Evolutionary conservation across 2,113 vertebrate species (phyloP).

Genomic region (Oxygymnocypris stewartii): DNA sequence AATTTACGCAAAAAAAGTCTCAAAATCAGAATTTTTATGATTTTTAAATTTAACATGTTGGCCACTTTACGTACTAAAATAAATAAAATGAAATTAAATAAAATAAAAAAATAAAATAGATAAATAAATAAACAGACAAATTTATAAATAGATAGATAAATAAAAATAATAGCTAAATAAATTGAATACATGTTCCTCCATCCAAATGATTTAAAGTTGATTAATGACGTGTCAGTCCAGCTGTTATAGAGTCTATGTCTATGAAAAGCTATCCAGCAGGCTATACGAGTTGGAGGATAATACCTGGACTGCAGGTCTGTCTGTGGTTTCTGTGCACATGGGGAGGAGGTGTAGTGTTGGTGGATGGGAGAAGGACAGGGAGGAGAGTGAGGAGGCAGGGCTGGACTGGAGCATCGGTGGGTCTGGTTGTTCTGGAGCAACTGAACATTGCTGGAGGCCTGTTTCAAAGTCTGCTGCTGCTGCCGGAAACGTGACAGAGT

Average conservation of each 20-base stretch:
- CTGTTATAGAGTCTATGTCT: not conserved
- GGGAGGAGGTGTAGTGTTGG: conserved; percentile 58
- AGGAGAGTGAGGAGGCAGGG: conserved; percentile 59
- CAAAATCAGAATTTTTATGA: too few relatives aligned
- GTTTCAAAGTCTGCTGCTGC: conserved; percentile 82
- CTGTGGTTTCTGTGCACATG: conserved; percentile 74
- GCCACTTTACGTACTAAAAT: too few relatives aligned
- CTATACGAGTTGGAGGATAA: not conserved
- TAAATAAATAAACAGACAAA: too few relatives aligned
- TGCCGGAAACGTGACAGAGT: conserved; percentile 89
- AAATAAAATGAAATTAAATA: too few relatives aligned
- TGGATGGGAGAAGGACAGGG: conserved; percentile 47
- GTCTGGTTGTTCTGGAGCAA: conserved; percentile 34
- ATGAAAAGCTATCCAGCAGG: not conserved
- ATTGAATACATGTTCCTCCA: not conserved
- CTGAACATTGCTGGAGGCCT: conserved; percentile 62
- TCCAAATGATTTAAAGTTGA: not conserved
- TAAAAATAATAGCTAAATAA: too few relatives aligned
- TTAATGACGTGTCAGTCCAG: not conserved
- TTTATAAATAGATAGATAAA: too few relatives aligned
- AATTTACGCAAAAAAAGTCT: too few relatives aligned
- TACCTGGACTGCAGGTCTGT: conserved; percentile 88
- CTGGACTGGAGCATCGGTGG: conserved; percentile 64
- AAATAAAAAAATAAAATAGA: too few relatives aligned
- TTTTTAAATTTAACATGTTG: not conserved